phyloP scores from a whole-genome alignment of 1,140 invertebrate species.

The Psix sp. region DNA sequence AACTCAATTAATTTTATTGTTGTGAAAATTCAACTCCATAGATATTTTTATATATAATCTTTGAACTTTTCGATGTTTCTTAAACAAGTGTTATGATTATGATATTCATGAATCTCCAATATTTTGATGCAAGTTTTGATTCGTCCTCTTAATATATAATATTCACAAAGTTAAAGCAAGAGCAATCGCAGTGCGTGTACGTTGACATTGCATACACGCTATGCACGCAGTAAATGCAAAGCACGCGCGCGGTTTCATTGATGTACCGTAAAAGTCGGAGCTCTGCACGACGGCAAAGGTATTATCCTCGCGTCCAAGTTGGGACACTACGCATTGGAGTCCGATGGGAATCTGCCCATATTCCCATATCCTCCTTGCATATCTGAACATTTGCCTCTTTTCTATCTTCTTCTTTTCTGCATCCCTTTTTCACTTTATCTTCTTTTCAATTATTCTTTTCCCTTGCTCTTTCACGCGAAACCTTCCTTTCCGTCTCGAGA shows the following conservation, averaged over 20 bases:
- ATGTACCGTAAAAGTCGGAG: conserved; percentile 62
- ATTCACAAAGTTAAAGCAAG: conserved; percentile 33
- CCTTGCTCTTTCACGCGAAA: conserved; percentile 38
- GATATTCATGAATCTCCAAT: conserved; percentile 23
- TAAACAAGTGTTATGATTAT: too few relatives aligned
- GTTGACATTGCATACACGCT: conserved; percentile 54
- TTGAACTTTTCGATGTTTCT: too few relatives aligned
- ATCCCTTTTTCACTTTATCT: conserved; percentile 44
- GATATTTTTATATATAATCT: too few relatives aligned
- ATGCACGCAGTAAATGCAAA: conserved; percentile 63
- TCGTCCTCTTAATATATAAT: conserved; percentile 36
- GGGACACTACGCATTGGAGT: conserved; percentile 55
- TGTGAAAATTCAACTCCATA: too few relatives aligned
- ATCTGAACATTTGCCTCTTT: conserved; percentile 48
- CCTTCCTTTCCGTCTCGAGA: conserved; percentile 9
- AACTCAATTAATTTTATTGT: too few relatives aligned
- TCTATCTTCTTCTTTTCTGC: conserved; percentile 37
- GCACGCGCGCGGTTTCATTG: conserved; percentile 63
- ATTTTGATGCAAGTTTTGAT: conserved; percentile 47
- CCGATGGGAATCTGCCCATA: conserved; percentile 63
- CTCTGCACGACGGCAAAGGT: conserved; percentile 60
- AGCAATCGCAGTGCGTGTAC: conserved; percentile 47
- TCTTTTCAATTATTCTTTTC: conserved; percentile 44
- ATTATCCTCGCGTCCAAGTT: conserved; percentile 59
- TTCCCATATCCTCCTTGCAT: conserved; percentile 61